A percentile compares a stretch with the other conserved stretches of the same genome.
These are phyloP conservation scores for Manduca sexta DNA, from an alignment of 1,140 invertebrate genomes.

Conservation along the genomic window DNA sequence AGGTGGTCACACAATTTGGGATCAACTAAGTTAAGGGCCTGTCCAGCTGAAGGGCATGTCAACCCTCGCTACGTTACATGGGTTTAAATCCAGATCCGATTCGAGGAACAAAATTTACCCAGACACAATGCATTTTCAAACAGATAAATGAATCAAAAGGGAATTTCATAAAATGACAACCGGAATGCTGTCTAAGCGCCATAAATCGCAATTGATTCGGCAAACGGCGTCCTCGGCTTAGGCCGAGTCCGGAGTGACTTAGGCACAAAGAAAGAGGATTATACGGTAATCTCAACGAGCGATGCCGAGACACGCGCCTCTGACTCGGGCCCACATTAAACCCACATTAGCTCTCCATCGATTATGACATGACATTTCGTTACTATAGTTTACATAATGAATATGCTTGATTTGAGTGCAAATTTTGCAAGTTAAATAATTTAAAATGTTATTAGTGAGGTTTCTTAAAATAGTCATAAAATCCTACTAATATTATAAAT, in stretches of 20 bases:
- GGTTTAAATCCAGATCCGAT: too few species aligned
- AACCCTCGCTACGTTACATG: too few species aligned
- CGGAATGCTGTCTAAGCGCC: slow-evolving; percentile 6
- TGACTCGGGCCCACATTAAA: slow-evolving; percentile 44
- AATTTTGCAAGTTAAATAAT: too few species aligned
- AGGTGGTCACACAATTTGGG: too few species aligned
- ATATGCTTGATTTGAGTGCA: too few species aligned
- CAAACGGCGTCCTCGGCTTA: slow-evolving; percentile 29
- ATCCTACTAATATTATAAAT: too few species aligned
- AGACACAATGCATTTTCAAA: background rate
- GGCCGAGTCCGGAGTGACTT: slow-evolving; percentile 31
- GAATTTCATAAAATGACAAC: slow-evolving; percentile 13
- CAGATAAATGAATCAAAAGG: background rate
- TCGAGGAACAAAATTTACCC: background rate
- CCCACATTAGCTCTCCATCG: slow-evolving; percentile 53
- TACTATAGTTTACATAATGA: background rate
- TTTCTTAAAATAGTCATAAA: too few species aligned
- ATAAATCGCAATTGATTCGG: slow-evolving; percentile 38
- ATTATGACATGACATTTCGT: slow-evolving; percentile 33
- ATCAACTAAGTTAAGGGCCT: too few species aligned
- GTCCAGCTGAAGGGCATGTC: too few species aligned
- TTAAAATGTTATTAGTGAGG: too few species aligned
- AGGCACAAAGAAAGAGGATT: slow-evolving; percentile 54
- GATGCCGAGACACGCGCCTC: slow-evolving; percentile 50
- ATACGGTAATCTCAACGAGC: slow-evolving; percentile 43